These are phyloP conservation scores for Aphelinus atriplicis DNA, from an alignment of 1,140 invertebrate genomes.

Conservation along the genomic window DNA sequence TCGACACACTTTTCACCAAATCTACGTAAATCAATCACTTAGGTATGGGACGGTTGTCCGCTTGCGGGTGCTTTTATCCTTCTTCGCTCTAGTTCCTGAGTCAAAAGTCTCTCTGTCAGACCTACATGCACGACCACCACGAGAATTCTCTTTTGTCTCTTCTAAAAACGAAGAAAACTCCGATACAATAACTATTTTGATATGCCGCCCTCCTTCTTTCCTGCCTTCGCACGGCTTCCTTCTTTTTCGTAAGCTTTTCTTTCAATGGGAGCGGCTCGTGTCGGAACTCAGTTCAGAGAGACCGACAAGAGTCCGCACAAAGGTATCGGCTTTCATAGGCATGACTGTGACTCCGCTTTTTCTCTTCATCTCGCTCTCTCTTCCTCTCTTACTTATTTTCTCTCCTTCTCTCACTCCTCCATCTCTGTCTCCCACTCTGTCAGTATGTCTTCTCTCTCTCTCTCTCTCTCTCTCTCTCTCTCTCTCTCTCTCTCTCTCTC, in stretches of 20 bases:
- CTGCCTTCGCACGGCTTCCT: constrained; percentile 21
- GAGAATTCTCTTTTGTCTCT: not conserved
- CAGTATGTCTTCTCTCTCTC: constrained; percentile 28
- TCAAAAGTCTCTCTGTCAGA: constrained; percentile 12
- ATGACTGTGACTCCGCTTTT: constrained; percentile 16
- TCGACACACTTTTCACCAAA: constrained; percentile 37
- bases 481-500: constrained; percentile 30
- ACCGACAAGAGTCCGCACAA: constrained; percentile 47
- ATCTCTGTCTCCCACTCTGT: constrained; percentile 13
- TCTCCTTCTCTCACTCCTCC: constrained; percentile 31
- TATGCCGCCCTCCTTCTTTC: constrained; percentile 35
- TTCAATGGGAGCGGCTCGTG: constrained; percentile 24
- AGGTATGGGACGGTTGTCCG: constrained; percentile 11
- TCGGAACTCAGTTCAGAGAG: constrained; percentile 22
- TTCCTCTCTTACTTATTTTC: constrained; percentile 46
- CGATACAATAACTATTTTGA: constrained; percentile 34
- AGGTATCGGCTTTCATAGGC: constrained; percentile 51
- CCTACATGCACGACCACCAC: not conserved
- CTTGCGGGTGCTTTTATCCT: not conserved
- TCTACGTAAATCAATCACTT: constrained; percentile 36
- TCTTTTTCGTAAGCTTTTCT: constrained; percentile 45
- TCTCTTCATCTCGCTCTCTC: constrained; percentile 42
- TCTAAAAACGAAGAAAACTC: constrained; percentile 12
- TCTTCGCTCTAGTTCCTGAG: not conserved
- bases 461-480: constrained; percentile 44